These are phyloP conservation scores for Drosophila burlai DNA, from an alignment of 1,140 invertebrate species.

Conservation along the genomic window DNA sequence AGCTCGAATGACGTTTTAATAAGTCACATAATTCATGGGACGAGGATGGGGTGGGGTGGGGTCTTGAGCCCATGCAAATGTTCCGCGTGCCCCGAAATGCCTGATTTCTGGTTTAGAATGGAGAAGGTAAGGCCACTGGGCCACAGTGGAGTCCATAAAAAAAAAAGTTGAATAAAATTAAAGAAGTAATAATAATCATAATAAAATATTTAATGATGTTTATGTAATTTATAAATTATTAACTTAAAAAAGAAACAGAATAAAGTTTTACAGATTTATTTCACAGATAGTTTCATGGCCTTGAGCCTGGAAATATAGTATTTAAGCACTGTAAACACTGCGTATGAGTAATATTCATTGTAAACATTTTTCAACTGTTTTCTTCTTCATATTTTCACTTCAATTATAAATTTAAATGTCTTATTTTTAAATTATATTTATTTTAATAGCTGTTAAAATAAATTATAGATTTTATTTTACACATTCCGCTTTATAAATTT, in stretches of 20 bases:
- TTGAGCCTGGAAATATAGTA: not conserved
- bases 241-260: not conserved
- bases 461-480: not conserved
- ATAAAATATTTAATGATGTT: not conserved
- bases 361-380: not conserved
- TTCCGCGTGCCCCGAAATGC: conserved; percentile 51
- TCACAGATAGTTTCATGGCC: not conserved
- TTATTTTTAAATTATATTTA: not conserved
- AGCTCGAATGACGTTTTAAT: conserved; percentile 82
- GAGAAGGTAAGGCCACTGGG: conserved; percentile 33
- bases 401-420: not conserved
- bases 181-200: not conserved
- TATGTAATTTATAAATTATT: not conserved
- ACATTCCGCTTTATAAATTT: not conserved
- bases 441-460: no score
- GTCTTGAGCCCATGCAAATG: conserved; percentile 46
- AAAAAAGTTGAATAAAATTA: no score
- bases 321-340: not conserved
- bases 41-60: conserved; percentile 16
- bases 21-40: conserved; percentile 83
- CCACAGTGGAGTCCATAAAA: conserved; percentile 16
- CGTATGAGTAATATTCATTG: not conserved
- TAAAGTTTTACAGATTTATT: not conserved
- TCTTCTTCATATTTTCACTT: not conserved
- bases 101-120: conserved; percentile 49